Evolutionary conservation across 2,797 vertebrate genomes (phyloP).

Genomic region (Aythya fuligula): DNA sequence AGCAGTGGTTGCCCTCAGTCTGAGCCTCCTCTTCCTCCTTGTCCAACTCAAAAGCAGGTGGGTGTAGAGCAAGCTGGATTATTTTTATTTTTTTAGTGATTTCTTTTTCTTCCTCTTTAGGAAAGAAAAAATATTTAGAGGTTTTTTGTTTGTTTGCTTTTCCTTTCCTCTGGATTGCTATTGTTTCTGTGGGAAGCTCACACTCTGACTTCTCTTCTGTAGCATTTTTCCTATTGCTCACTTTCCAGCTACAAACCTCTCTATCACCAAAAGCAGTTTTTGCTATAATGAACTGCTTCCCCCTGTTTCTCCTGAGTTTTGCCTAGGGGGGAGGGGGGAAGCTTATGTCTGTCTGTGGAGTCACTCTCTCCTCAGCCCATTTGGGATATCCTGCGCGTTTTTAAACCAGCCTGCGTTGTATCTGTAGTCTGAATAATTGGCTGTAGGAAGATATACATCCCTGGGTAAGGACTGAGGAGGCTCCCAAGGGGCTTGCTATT

Average conservation of each 20-base stretch:
- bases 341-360: background rate
- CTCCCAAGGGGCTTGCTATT: background rate
- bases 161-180: background rate
- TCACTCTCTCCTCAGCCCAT: background rate
- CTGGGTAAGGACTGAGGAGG: background rate
- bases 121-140: background rate
- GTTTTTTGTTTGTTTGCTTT: background rate
- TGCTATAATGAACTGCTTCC: background rate
- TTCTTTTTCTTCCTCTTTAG: background rate
- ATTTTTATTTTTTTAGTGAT: too few species aligned
- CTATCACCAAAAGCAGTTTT: background rate
- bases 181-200: background rate
- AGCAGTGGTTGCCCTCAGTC: too few species aligned
- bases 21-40: background rate
- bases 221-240: background rate
- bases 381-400: background rate
- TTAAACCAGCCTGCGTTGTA: background rate
- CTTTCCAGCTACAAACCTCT: background rate
- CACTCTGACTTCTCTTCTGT: background rate
- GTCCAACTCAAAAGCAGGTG: accelerated
- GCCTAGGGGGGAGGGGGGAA: too few species aligned
- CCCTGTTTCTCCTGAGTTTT: background rate
- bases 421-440: background rate
- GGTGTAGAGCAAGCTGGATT: background rate
- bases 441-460: background rate